Base-by-base conservation (phyloP, 2,113 vertebrate genomes). In the Hiodon tergisus region DNA sequence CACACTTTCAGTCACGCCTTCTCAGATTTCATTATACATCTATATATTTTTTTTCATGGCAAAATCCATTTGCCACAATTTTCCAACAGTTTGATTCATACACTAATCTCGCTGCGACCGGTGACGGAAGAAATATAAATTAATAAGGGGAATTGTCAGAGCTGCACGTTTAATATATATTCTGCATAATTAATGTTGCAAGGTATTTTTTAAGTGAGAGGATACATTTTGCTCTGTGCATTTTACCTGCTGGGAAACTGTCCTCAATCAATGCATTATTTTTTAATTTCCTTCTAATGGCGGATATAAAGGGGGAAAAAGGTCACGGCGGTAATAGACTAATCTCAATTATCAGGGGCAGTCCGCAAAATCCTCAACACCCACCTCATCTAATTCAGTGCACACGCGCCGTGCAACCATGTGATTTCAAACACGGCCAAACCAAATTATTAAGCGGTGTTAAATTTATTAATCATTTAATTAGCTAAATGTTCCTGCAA, bases 391-490 rank as follows among this genome's bases (percentile, higher is more conserved):
- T 93, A 88, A 93, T 93, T 93, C 87, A 81, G 83, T 83, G 87
- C 89, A 81, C 88, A 92, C 81, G 86, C 92, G 91, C 87, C 61
- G 86, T 50, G 85, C 89, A 86, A 2, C 90, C 88, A 86, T 91
- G 92, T 89, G 90, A 93, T 93, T 93, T 91, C 91, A 91, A 92
- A 92, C 92, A 92, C 86, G 87, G 90, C 89, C 89, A 93, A 95
- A 94, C 94, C 93, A 95, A 94, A 95, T 95, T 96, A 94, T 94
- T 94, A 94, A 94, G 93, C 93, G 90, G 94, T 94, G 93, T 95
- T 94, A 94, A 96, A 96, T 96, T 96, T 95, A 95, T 95, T 95
- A 96, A 97, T 96, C 94, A 95, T 98, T 97, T 95, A 96, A 98
- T 97, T 97, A 96, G 93, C 93, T 98, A 96, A 97, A 97, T 95